Evolutionary conservation across 2,888 invertebrate genomes (phyloP), one percentile per base, ranked within the genome.

Genomic region (Scaptomyza parva): DNA sequence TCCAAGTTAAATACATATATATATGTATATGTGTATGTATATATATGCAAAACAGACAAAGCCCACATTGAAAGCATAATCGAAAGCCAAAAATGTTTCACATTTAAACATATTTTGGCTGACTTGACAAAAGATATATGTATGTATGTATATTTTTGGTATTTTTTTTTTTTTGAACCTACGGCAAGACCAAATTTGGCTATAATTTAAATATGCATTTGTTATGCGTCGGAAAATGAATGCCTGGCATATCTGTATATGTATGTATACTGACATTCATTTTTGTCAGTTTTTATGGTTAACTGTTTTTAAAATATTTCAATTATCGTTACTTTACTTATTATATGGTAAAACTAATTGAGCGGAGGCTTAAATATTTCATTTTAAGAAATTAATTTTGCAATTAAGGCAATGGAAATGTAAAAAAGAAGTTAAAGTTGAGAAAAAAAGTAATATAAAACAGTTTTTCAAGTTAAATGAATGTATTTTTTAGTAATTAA

Each of bases 121-220:
- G 73, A 76, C 53, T 58, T 66, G 47, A 66, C 73, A 66, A 54
- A 76, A 65, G 17, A 37, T 14, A 37, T 17, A 37, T 37, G 8
- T 17, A 12, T 14, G 2, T 7, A 35, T 17, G n/a, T n/a, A n/a
- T n/a, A n/a, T n/a, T n/a, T n/a, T n/a, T n/a, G n/a, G n/a, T n/a
- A n/a, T n/a, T n/a, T n/a, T n/a, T 4, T n/a, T 2, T 33, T 60
- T 17, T 64, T 70, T 20, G 39, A 70, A 71, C 81, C 75, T 78
- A 80, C 68, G 59, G 40, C 62, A 26, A 28, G 40, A 55, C 84
- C 74, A 54, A 70, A 84, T 77, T 78, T 81, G 78, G 68, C 37
- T 41, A 58, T 72, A 61, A 70, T 70, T 81, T 78, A 75, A 81
- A 81, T 72, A 76, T 81, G 76, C 68, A 84, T 82, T 87, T 75